Percentiles rank a stretch among this genome's conserved stretches.
Conservation (phyloP, 2,113 vertebrate species). For the Heterotis niloticus region DNA sequence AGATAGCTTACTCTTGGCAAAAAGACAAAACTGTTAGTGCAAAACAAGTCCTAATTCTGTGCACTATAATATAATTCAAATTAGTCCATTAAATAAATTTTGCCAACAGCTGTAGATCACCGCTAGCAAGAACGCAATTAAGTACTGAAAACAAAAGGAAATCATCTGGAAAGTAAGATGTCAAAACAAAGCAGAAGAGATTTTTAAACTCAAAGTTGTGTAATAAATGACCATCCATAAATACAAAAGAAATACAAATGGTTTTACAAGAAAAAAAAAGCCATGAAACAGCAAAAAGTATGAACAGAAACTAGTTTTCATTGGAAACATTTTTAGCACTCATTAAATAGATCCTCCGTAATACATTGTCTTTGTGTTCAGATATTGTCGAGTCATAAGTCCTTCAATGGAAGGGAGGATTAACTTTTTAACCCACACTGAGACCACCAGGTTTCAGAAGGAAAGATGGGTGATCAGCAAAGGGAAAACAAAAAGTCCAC, state of each 20-base stretch:
- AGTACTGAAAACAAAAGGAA: conserved; percentile 14
- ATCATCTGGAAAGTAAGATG: neutral
- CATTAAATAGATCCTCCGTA: no score
- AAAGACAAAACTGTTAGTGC: neutral
- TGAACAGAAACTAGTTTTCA: no score
- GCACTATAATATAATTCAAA: neutral
- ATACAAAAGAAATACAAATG: conserved; percentile 1
- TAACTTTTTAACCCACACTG: no score
- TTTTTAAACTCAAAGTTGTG: neutral
- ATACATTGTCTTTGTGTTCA: no score
- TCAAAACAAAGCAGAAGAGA: conserved; percentile 1
- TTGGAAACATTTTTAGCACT: no score
- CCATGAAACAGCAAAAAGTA: neutral
- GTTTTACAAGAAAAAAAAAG: neutral
- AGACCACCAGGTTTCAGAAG: no score
- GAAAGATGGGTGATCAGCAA: no score
- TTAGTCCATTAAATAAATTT: neutral
- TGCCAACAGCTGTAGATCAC: neutral
- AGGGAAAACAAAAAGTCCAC: neutral
- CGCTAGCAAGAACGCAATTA: neutral
- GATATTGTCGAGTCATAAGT: no score
- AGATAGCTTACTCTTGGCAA: neutral
- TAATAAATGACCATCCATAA: neutral
- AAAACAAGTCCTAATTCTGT: neutral
- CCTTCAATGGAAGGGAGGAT: no score